Evolutionary conservation across 2,113 vertebrate species (phyloP), one percentile per base, ranked within the genome.

Genomic region (Ceratotherium simum): DNA sequence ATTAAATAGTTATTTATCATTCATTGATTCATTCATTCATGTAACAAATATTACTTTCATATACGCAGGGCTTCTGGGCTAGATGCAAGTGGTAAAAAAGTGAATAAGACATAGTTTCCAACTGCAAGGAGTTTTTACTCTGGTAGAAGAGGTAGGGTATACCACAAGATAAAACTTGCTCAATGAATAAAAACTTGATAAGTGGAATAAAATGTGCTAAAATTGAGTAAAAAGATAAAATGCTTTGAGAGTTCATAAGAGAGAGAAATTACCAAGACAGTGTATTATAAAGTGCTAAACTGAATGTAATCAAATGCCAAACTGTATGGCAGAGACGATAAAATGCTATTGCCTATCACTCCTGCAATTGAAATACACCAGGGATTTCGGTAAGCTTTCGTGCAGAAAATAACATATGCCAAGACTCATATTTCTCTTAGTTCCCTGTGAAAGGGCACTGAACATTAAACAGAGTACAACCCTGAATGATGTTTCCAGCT

Each of bases 331-430:
- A 95, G 64, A 89, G 91, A 97, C 18, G 5, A 76, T 93, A 93
- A 97, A 97, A 95, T 83, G 36, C 23, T 95, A 85, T 39, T 94
- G 81, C 76, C 91, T 94, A 96, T 97, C 97, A 97, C 27, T 96
- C 72, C 31, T 64, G 65, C 72, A 72, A 31, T 3, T 91, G 97
- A 97, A 96, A 96, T 91, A 95, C 86, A 86, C 78, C 39, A 80
- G 96, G 46, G 93, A 82, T 90, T 95, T 81, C 33, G 91, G 64
- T 31, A 95, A 95, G 20, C 11, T 97, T 46, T 62, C 54, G 75
- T 27, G 36, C 75, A 95, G 88, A 97, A 97, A 97, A 94, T 11
- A 65, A 58, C 85, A 69, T 92, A 85, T 31, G 75, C 78, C 84
- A 97, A 93, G 90, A 93, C 60, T 97, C 54, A 5, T 8, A 21